phyloP scores from a whole-genome alignment of 2,888 invertebrate species.

The Drosophila paracracens region DNA sequence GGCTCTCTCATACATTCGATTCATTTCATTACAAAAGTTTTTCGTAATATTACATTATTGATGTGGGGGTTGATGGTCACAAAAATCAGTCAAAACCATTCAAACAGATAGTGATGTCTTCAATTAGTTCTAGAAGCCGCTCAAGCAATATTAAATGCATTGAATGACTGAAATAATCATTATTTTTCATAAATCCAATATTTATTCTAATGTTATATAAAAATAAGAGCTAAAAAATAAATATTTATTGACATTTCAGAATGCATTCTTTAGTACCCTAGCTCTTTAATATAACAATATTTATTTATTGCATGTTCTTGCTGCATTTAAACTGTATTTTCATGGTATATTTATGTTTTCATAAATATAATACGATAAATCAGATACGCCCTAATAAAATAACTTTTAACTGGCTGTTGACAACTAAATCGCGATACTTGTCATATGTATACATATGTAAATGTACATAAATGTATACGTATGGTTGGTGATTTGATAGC shows the following conservation, averaged over 20 bases:
- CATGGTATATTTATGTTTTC: neutral
- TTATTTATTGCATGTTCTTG: neutral
- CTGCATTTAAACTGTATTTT: neutral
- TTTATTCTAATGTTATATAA: too few relatives aligned
- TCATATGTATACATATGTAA: constrained; percentile 4
- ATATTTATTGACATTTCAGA: neutral
- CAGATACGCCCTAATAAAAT: neutral
- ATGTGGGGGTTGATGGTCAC: neutral
- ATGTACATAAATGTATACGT: neutral
- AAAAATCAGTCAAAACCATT: neutral
- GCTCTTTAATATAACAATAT: neutral
- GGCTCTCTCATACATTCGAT: neutral
- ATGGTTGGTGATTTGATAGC: constrained; percentile 35
- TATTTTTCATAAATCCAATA: too few relatives aligned
- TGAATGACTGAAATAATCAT: neutral
- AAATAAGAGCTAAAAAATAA: too few relatives aligned
- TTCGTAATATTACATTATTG: neutral
- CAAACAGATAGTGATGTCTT: neutral
- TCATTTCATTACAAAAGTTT: constrained; percentile 7
- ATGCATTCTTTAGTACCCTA: neutral
- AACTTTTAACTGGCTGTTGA: constrained; percentile 10
- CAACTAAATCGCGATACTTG: constrained; percentile 14
- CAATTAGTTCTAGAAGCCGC: neutral
- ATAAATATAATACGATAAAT: constrained; percentile 2
- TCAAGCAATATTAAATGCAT: neutral